phyloP scores from a whole-genome alignment of 2,797 vertebrate species.

The Pseudochirops corinnae region DNA sequence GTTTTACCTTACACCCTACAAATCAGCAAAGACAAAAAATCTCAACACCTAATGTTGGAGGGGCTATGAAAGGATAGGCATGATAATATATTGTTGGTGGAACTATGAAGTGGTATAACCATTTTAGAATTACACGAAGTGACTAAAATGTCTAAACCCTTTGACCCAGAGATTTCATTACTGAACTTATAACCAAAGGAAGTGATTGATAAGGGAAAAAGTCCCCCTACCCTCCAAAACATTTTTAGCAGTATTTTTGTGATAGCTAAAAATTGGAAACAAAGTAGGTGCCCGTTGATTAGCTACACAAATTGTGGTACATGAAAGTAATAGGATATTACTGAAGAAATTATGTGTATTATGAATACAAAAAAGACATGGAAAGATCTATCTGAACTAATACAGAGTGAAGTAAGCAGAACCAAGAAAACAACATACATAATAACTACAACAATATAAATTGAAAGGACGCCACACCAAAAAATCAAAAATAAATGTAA shows the following conservation, averaged over 20 bases:
- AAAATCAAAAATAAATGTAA: neutral
- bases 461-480: neutral
- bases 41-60: neutral
- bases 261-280: neutral
- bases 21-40: neutral
- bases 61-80: neutral
- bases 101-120: neutral
- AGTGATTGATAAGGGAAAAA: neutral
- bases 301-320: neutral
- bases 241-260: neutral
- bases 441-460: neutral
- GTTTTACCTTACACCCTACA: neutral
- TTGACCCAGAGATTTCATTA: neutral
- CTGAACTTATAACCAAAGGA: neutral
- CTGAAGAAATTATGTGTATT: neutral
- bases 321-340: neutral
- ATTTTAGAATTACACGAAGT: neutral
- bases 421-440: neutral
- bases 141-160: neutral
- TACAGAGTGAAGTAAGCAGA: neutral
- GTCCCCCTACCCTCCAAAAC: neutral
- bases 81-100: neutral
- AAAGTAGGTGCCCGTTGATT: neutral
- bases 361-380: neutral
- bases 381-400: neutral